A percentile compares a stretch with the other conserved stretches of the same genome.
These are phyloP conservation scores for Eretmochelys imbricata DNA, from an alignment of 2,113 vertebrate genomes.

Conservation along the genomic window DNA sequence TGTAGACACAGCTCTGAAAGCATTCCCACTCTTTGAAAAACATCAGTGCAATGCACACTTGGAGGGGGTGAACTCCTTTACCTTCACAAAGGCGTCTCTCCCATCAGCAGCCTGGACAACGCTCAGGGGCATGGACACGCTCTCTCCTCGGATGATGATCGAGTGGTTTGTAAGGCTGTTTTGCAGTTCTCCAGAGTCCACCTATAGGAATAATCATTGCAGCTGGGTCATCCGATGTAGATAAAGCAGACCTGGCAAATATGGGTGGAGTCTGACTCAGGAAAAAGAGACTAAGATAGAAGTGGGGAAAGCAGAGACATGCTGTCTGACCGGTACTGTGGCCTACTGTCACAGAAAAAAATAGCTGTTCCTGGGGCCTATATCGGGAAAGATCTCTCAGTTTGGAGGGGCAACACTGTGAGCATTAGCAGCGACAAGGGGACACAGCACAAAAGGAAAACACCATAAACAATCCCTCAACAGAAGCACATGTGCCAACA, in stretches of 20 bases:
- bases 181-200: conserved; percentile 82
- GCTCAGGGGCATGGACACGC: conserved; percentile 86
- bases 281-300: background rate
- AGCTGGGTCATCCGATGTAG: conserved; percentile 4
- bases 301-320: background rate
- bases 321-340: background rate
- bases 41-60: background rate
- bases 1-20: background rate
- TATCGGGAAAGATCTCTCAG: background rate
- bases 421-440: background rate
- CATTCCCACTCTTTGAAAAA: background rate
- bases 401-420: background rate
- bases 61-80: conserved; percentile 39
- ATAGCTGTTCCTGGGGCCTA: background rate
- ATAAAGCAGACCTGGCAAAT: background rate
- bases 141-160: conserved; percentile 89
- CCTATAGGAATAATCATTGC: conserved; percentile 76
- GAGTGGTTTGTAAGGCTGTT: conserved; percentile 87
- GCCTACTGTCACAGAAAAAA: background rate
- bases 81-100: conserved; percentile 95
- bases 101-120: conserved; percentile 86
- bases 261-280: background rate
- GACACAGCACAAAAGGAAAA: background rate
- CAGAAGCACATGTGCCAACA: background rate
- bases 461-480: background rate